These are phyloP conservation scores for Gila robusta DNA, from an alignment of 2,797 vertebrate species.

Conservation along the genomic window DNA sequence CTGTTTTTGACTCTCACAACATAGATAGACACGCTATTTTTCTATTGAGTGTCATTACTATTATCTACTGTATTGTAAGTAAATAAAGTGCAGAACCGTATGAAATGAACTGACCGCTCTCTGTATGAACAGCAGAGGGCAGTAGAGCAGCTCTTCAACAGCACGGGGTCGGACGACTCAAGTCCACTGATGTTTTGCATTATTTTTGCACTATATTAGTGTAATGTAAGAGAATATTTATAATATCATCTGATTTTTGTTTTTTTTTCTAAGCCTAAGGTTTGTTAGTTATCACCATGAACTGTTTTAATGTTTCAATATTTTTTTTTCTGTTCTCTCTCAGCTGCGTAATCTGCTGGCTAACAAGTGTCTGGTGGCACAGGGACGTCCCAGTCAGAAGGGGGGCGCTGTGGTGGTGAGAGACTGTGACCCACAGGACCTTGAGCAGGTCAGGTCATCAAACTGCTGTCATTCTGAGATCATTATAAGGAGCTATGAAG, in stretches of 20 bases:
- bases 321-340: slow-evolving; percentile 12
- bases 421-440: slow-evolving; percentile 86
- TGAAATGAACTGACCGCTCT: not conserved
- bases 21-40: not conserved
- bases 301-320: not conserved
- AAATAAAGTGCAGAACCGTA: not conserved
- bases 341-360: slow-evolving; percentile 89
- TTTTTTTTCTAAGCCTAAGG: not conserved
- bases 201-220: not conserved
- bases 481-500: not conserved
- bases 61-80: not conserved
- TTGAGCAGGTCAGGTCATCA: slow-evolving; percentile 80
- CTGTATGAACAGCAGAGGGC: slow-evolving; percentile 57
- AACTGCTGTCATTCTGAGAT: not conserved
- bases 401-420: slow-evolving; percentile 87
- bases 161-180: not conserved
- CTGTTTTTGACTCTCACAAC: not conserved
- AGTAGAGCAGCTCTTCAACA: slow-evolving; percentile 25
- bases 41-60: not conserved
- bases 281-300: not conserved
- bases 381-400: slow-evolving; percentile 92
- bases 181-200: slow-evolving; percentile 13
- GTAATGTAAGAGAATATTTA: not conserved
- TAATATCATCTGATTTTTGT: not conserved
- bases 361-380: slow-evolving; percentile 87